Percentiles rank a stretch among this genome's conserved stretches.
phyloP scores from a whole-genome alignment of 1,140 invertebrate species.

The Penaeus japonicus region DNA sequence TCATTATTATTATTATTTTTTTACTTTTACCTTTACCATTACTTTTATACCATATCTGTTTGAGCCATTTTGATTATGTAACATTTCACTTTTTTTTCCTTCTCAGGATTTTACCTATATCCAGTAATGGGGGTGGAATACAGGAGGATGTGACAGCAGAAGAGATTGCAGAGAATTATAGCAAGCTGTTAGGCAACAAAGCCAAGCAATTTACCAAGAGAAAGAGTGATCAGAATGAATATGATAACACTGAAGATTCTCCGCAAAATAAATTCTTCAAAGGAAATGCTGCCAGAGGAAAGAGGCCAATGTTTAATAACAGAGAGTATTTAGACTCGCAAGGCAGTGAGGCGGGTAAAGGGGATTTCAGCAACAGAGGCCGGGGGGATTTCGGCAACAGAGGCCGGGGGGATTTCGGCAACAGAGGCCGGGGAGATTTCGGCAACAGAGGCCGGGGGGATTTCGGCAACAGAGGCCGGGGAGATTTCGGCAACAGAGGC shows the following conservation, averaged over 20 bases:
- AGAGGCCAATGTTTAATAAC: background rate
- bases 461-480: background rate
- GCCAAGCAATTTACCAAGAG: background rate
- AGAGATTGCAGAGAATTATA: constrained; percentile 16
- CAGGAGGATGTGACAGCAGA: constrained; percentile 39
- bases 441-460: background rate
- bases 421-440: background rate
- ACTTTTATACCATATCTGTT: too few species aligned
- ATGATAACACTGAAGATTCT: background rate
- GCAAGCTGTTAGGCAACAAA: too few species aligned
- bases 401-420: background rate
- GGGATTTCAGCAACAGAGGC: background rate
- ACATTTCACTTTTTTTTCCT: background rate
- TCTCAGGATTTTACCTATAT: background rate
- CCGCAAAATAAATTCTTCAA: background rate
- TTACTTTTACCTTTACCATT: too few species aligned
- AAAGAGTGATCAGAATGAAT: constrained; percentile 7
- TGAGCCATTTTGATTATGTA: background rate
- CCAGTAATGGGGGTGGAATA: constrained; percentile 4
- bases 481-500: background rate
- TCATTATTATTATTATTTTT: too few species aligned
- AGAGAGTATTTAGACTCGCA: background rate
- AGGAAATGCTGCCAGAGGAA: background rate
- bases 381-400: background rate
- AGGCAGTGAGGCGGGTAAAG: background rate